A percentile compares a stretch with the other conserved stretches of the same genome.
Conservation (phyloP, 1,140 invertebrate genomes). For the Macrostomum lignano region DNA sequence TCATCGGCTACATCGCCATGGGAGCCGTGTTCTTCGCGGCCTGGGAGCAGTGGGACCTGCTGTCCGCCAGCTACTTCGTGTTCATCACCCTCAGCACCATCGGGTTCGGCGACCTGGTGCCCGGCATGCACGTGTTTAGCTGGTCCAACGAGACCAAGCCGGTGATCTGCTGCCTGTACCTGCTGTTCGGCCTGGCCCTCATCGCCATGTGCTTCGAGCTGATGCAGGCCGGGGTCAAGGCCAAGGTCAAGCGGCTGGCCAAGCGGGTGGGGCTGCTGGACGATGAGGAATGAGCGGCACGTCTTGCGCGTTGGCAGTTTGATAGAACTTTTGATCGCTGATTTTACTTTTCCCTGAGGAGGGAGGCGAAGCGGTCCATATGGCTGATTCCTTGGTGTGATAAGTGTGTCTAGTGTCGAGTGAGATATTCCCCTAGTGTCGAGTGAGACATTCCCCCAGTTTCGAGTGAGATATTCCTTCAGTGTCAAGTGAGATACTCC, state of each 20-base stretch:
- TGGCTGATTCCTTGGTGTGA: too few species aligned
- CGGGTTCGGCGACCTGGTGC: conserved; percentile 76
- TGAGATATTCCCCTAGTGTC: too few species aligned
- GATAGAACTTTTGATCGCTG: too few species aligned
- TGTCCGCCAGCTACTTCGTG: conserved; percentile 75
- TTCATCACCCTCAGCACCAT: conserved; percentile 49
- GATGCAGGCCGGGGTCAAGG: conserved; percentile 14
- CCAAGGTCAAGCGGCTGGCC: too few species aligned
- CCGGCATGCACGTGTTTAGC: conserved; percentile 38
- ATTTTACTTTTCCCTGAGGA: too few species aligned
- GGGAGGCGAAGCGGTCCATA: too few species aligned
- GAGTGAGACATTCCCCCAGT: too few species aligned
- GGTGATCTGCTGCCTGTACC: conserved; percentile 5
- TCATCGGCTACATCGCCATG: conserved; percentile 22
- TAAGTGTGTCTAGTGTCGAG: too few species aligned
- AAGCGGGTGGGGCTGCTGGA: too few species aligned
- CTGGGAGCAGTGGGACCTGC: conserved; percentile 36
- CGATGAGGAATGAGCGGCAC: too few species aligned
- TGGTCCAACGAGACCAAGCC: conserved; percentile 9
- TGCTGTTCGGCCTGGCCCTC: conserved; percentile 5
- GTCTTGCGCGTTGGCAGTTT: not conserved
- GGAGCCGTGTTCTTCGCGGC: conserved; percentile 22
- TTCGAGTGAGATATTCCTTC: too few species aligned
- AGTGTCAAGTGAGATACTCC: too few species aligned
- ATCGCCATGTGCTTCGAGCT: conserved; percentile 7